Base-by-base conservation (phyloP, 2,888 invertebrate species). In the Ptychoptera albimana region DNA sequence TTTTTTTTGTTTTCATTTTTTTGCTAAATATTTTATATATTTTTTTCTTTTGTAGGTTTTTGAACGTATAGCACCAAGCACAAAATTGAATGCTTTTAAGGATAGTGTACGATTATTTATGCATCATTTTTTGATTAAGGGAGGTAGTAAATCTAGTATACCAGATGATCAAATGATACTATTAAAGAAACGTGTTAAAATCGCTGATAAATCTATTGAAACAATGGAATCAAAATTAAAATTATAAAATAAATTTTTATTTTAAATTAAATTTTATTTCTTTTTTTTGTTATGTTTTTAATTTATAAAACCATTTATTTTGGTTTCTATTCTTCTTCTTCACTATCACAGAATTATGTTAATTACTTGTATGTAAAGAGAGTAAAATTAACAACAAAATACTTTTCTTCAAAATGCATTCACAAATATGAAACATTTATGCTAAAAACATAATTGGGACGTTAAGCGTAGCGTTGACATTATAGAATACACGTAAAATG, bases 101-200 rank as follows among this genome's bases (percentile, higher is more conserved):
- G 89, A 91, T 58, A 84, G 88, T 51, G 64, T 93, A 3, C 69
- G 82, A 38, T 64, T 93, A 8, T 93, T 93, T 58, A 78, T 93
- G 57, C 82, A 80, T 57, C 89, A 91, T 61, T 93, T 93, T 54
- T 62, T 93, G 15, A 58, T 89, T 2, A 78, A 74, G 54, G 76
- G 77, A 53, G 66, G 74, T 4, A 73, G 72, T 4, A 66, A 68
- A 12, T 68, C 69, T 23, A 61, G 60, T 8, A 57, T 37, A 31
- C 48, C 57, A 1, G 58, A 59, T 15, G 64, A 70, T 1, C 64
- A 77, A 48, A 61, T 67, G 48, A 49, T 57, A 23, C 53, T 73
- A 42, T 56, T 82, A 39, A 64, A 72, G 50, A 66, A 70, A 12
- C 68, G 85, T 46, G 72, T 77, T 0, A 66, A 72, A 43, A 66